Percentiles rank a stretch among this genome's conserved stretches.
These are phyloP conservation scores for Lepus oiostolus DNA, from an alignment of 2,797 vertebrate species.

Conservation along the genomic window DNA sequence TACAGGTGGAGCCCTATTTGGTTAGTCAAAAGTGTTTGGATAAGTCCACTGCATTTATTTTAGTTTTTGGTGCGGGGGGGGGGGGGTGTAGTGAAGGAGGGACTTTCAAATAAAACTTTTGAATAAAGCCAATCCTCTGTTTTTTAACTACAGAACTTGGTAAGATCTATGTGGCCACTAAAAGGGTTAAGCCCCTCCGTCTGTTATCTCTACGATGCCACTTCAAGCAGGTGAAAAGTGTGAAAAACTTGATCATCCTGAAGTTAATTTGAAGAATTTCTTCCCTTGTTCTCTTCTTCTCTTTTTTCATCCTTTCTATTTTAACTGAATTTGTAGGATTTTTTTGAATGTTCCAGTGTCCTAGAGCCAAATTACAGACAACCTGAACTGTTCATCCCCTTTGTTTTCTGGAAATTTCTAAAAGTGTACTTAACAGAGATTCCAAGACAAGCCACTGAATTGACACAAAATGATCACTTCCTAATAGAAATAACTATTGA, in stretches of 20 bases:
- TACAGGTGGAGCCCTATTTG: not conserved
- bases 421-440: constrained; percentile 4
- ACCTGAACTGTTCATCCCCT: not conserved
- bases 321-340: not conserved
- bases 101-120: not conserved
- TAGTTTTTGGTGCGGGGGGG: not conserved
- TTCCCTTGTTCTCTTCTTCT: not conserved
- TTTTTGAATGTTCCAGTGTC: not conserved
- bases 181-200: not conserved
- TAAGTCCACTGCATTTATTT: constrained; percentile 49
- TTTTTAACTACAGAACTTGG: constrained; percentile 4
- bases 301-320: not conserved
- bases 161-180: not conserved
- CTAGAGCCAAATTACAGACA: not conserved
- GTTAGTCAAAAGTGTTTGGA: constrained; percentile 33
- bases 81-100: not conserved
- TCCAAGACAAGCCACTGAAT: not conserved
- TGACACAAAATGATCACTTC: not conserved
- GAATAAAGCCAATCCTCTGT: constrained; percentile 16
- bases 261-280: constrained; percentile 5
- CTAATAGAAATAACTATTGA: constrained; percentile 40
- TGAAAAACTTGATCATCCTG: not conserved
- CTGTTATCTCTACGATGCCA: not conserved
- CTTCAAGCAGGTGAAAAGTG: not conserved
- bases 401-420: constrained; percentile 47